These are phyloP conservation scores for Poeciliopsis infans DNA, from an alignment of 2,797 vertebrate genomes.

Conservation along the genomic window DNA sequence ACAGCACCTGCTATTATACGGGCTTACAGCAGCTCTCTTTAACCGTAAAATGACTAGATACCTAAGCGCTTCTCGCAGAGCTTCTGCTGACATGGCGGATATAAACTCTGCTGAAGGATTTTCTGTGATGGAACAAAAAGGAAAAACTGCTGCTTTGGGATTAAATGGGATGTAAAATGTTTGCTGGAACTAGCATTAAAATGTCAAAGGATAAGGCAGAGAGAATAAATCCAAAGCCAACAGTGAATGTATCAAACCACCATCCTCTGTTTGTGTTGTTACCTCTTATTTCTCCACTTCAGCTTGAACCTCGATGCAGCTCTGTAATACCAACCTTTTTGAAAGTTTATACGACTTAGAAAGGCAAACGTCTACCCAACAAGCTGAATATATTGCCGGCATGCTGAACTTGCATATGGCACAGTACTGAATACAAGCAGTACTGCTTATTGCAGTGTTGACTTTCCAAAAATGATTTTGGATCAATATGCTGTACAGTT, in stretches of 20 bases:
- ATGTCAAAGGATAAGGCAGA: constrained; percentile 10
- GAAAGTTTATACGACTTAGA: neutral
- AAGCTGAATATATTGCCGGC: neutral
- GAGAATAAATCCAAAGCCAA: constrained; percentile 25
- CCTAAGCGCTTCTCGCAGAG: constrained; percentile 34
- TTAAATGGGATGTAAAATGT: constrained; percentile 20
- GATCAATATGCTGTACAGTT: neutral
- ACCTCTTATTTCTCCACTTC: neutral
- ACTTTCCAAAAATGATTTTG: neutral
- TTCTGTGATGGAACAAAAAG: constrained; percentile 34
- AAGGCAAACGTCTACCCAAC: neutral
- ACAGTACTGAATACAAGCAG: neutral
- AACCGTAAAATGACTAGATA: constrained; percentile 44
- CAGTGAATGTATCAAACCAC: constrained; percentile 1
- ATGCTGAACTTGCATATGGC: neutral
- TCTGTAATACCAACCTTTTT: neutral
- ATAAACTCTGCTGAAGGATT: constrained; percentile 30
- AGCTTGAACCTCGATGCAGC: neutral
- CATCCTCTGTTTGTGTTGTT: neutral
- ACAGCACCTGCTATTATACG: constrained; percentile 46
- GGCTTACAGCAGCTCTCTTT: constrained; percentile 50
- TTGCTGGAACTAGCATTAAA: constrained; percentile 22
- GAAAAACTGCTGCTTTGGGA: constrained; percentile 27
- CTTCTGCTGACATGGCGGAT: constrained; percentile 49
- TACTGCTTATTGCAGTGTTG: neutral